Percentiles rank a stretch among this genome's conserved stretches.
These are phyloP conservation scores for Allolobophora icterica DNA, from an alignment of 2,888 invertebrate genomes.

Conservation along the genomic window DNA sequence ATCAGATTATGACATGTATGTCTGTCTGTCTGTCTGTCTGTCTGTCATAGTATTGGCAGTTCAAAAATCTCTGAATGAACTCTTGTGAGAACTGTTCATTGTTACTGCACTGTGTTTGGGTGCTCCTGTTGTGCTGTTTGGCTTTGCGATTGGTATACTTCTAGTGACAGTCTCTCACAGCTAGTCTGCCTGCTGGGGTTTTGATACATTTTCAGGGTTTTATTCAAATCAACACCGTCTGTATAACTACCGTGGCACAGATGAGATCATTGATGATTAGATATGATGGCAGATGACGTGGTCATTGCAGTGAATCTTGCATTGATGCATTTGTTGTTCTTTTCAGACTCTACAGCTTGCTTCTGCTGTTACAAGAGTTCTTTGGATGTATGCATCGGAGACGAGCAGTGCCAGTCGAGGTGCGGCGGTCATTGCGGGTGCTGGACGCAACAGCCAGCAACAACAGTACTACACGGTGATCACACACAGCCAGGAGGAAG, in stretches of 20 bases:
- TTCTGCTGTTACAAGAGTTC: conserved; percentile 85
- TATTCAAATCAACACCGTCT: too few relatives aligned
- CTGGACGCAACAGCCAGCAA: conserved; percentile 21
- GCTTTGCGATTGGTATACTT: too few relatives aligned
- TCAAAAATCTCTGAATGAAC: background rate
- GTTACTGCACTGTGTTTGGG: background rate
- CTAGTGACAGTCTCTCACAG: too few relatives aligned
- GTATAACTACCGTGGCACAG: background rate
- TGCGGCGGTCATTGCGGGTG: background rate
- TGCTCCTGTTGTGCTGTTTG: too few relatives aligned
- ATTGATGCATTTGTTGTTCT: background rate
- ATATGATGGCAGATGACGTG: background rate
- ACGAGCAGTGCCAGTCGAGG: conserved; percentile 18
- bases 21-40: too few relatives aligned
- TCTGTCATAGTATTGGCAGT: too few relatives aligned
- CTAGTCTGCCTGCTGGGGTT: too few relatives aligned
- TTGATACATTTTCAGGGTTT: too few relatives aligned
- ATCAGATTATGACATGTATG: too few relatives aligned
- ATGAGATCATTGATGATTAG: too few relatives aligned
- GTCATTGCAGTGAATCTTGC: background rate
- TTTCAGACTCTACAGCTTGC: conserved; percentile 83
- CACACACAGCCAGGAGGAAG: conserved; percentile 34
- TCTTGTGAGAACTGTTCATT: background rate
- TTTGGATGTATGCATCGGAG: conserved; percentile 75
- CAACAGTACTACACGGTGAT: conserved; percentile 21